phyloP scores from a whole-genome alignment of 2,113 vertebrate species.

The Capra hircus region DNA sequence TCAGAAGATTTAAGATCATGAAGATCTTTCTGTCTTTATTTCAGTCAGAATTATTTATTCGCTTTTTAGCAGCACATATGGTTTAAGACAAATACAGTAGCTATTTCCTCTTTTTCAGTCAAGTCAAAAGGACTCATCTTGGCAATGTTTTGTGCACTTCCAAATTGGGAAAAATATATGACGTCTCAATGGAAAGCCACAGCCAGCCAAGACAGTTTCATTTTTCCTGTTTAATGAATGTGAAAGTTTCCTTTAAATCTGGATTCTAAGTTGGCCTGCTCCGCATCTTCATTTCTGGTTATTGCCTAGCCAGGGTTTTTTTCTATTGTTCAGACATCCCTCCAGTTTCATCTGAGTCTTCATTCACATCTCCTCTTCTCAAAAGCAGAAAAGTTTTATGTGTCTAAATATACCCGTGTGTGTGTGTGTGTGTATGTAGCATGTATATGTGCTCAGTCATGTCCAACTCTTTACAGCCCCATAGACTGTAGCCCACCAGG shows the following conservation, averaged over 20 bases:
- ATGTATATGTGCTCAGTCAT: neutral
- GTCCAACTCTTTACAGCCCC: neutral
- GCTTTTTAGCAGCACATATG: conserved; percentile 37
- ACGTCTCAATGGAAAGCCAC: neutral
- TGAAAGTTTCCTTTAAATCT: neutral
- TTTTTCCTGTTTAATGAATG: neutral
- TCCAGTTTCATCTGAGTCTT: neutral
- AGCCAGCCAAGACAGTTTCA: neutral
- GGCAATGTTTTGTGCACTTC: neutral
- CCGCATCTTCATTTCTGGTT: neutral
- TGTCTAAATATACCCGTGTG: too few species aligned
- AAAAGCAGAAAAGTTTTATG: neutral
- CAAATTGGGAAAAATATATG: neutral
- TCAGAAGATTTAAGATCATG: neutral
- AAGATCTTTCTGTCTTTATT: conserved; percentile 12
- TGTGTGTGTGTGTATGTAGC: neutral
- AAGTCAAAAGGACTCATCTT: neutral
- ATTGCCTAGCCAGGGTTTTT: neutral
- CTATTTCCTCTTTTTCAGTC: conserved; percentile 9
- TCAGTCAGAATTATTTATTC: conserved; percentile 19
- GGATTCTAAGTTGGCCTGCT: neutral
- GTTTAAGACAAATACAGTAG: conserved; percentile 35
- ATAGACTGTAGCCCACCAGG: neutral
- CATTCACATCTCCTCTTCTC: neutral
- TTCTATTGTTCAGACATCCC: neutral